Base-by-base conservation (phyloP, 2,797 vertebrate genomes). In the Poeciliopsis presidionis region DNA sequence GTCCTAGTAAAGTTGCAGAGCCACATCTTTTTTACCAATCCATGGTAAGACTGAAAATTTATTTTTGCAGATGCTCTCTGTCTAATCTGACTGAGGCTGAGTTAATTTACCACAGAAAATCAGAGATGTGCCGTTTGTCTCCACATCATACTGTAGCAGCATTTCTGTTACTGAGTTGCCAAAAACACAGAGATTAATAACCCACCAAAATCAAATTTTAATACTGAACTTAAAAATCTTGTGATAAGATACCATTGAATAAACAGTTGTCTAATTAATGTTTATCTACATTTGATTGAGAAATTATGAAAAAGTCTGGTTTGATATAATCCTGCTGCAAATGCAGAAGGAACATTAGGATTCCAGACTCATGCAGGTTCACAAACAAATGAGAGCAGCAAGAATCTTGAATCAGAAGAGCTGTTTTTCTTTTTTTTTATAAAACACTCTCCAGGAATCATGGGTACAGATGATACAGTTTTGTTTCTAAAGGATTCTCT, bases 401-500 rank as follows among this genome's bases (percentile, higher is more conserved):
- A 63, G 33, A 30, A 36, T 36, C 2, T 13, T 20, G 14, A 33
- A 36, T 30, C 30, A 36, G 30, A 63, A 20, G 2, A 18, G 7
- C 30, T 36, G 16, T 8, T 0, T 12, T 12, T 45, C 2, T 36
- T 16, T 20, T 1, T 7, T 9, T 53, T 8, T 25, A 1, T 22
- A 30, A 22, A 65, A 20, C 14, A 39, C 20, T 65, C 59, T 65
- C 61, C 61, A 65, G 33, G 39, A 65, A 2, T 84, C 25, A 67
- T 36, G 72, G 51, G 11, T 53, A 72, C 33, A 78, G 81, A 86
- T 80, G 75, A 76, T 67, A 28, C 45, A 1, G 14, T 79, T 80
- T 83, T 36, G 51, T 75, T 78, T 79, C 61, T 81, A 88, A 82
- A 55, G 63, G 79, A 77, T 90, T 81, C 83, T 84, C 86, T 69